These are phyloP conservation scores for Mesocentrotus franciscanus DNA, from an alignment of 53 echinoderm and acorn worm species.

Conservation along the genomic window DNA sequence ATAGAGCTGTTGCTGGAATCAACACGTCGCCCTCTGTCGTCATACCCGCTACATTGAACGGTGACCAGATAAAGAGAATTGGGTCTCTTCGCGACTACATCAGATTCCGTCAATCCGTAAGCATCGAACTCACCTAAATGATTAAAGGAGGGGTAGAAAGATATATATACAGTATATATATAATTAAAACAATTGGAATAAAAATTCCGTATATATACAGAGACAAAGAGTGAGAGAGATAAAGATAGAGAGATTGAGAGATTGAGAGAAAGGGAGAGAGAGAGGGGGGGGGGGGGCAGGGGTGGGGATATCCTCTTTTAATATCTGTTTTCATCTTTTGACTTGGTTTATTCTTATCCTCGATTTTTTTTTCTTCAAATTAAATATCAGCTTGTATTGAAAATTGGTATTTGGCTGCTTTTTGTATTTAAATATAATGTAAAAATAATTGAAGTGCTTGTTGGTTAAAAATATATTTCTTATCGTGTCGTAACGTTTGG, in stretches of 20 bases:
- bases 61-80: neutral
- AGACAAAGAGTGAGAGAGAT: neutral
- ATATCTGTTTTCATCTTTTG: neutral
- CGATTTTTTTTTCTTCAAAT: neutral
- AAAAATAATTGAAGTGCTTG: neutral
- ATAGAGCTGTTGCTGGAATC: conserved; percentile 50
- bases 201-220: neutral
- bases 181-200: no score
- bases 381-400: neutral
- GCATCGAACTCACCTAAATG: neutral
- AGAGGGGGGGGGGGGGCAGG: neutral
- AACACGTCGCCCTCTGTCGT: conserved; percentile 41
- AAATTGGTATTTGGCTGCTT: neutral
- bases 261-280: neutral
- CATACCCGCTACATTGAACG: conserved; percentile 3
- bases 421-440: neutral
- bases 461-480: neutral
- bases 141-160: neutral
- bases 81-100: conserved; percentile 25
- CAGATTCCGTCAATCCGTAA: conserved; percentile 30
- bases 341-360: neutral
- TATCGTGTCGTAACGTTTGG: neutral
- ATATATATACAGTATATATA: no score
- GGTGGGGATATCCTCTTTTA: neutral
- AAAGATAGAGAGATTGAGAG: neutral